phyloP scores from a whole-genome alignment of 2,113 vertebrate genomes.

The Hyaena hyaena region DNA sequence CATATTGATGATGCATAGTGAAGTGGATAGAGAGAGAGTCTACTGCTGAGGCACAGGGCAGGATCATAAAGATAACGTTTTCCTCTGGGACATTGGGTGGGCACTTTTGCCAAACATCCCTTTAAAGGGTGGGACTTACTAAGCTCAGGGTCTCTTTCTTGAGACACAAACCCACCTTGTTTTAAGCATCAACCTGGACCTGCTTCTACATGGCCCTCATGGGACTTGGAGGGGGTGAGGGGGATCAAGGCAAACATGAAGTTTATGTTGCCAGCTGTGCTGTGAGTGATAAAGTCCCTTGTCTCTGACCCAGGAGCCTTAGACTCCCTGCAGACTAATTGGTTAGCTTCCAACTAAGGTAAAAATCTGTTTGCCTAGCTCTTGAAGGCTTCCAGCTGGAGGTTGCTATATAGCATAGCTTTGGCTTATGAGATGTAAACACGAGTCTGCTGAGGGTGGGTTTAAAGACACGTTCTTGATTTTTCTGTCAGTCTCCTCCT shows the following conservation, averaged over 20 bases:
- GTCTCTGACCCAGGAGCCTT: not conserved
- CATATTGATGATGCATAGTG: not conserved
- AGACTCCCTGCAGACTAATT: not conserved
- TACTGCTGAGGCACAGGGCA: not conserved
- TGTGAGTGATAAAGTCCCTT: not conserved
- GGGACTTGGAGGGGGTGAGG: not conserved
- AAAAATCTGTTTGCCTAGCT: not conserved
- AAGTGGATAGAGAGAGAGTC: not conserved
- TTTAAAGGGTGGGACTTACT: not conserved
- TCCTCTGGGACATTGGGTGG: not conserved
- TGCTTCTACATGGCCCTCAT: not conserved
- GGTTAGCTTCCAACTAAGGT: not conserved
- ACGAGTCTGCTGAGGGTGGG: not conserved
- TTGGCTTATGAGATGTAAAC: not conserved
- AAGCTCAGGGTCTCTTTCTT: not conserved
- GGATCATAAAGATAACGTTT: not conserved
- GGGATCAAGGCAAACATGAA: not conserved
- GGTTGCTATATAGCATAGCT: not conserved
- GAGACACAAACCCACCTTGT: not conserved
- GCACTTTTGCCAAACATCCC: not conserved
- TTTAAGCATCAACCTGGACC: not conserved
- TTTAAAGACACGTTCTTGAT: not conserved
- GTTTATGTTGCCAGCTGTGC: not conserved
- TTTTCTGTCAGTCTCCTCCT: not conserved
- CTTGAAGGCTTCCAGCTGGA: not conserved